phyloP scores from a whole-genome alignment of 2,888 invertebrate species.

The Macaria liturata region DNA sequence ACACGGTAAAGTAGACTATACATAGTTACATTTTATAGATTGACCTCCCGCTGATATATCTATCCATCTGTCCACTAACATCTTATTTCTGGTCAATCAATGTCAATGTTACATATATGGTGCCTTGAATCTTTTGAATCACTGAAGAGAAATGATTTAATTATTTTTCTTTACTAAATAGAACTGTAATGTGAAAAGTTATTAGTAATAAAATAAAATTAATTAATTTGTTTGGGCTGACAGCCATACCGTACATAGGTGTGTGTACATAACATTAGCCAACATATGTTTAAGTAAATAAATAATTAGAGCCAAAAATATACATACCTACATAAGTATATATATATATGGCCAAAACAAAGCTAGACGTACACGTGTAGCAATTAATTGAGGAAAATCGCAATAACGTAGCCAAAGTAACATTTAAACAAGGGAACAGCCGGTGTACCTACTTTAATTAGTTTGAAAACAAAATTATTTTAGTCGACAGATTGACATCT shows the following conservation, averaged over 20 bases:
- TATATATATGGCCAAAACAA: constrained; percentile 5
- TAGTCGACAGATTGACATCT: constrained; percentile 52
- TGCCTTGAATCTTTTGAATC: no score
- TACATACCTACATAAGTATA: neutral
- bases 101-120: constrained; percentile 9
- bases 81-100: constrained; percentile 19
- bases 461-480: constrained; percentile 68
- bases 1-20: no score
- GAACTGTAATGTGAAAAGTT: no score
- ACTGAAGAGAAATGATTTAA: no score
- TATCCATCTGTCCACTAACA: constrained; percentile 10
- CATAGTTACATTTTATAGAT: no score
- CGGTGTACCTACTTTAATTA: constrained; percentile 60
- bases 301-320: no score
- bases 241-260: no score
- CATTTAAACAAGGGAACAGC: constrained; percentile 39
- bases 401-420: constrained; percentile 43
- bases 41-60: constrained; percentile 14
- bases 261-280: no score
- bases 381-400: constrained; percentile 56
- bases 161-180: no score
- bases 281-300: no score
- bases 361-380: constrained; percentile 48
- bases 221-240: no score
- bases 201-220: no score